phyloP scores from a whole-genome alignment of 2,888 invertebrate species.

The Rhagium mordax region DNA sequence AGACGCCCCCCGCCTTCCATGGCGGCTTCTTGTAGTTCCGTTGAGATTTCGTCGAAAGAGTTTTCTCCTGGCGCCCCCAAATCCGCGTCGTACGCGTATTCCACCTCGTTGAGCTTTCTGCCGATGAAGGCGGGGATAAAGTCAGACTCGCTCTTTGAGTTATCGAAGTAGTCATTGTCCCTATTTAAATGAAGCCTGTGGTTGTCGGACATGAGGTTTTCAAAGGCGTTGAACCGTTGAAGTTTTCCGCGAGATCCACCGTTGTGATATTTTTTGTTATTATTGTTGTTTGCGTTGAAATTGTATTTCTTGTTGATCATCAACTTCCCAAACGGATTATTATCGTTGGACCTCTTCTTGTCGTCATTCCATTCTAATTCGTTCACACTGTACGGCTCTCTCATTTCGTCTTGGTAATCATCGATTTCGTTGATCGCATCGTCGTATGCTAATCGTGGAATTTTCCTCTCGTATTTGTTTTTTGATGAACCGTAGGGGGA shows the following conservation, averaged over 20 bases:
- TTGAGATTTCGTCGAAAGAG: background rate
- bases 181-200: background rate
- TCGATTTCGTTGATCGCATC: background rate
- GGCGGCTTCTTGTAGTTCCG: background rate
- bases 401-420: background rate
- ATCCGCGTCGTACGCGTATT: constrained; percentile 49
- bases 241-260: background rate
- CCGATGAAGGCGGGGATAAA: constrained; percentile 42
- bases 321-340: background rate
- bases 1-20: background rate
- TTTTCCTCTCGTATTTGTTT: background rate
- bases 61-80: constrained; percentile 39
- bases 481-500: background rate
- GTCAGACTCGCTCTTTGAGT: background rate
- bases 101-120: constrained; percentile 45
- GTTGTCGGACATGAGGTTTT: background rate
- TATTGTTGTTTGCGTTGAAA: background rate
- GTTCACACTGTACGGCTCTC: background rate
- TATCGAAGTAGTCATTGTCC: background rate
- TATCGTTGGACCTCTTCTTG: background rate
- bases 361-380: background rate
- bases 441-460: background rate
- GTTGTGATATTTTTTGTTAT: background rate
- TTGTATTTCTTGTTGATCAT: background rate
- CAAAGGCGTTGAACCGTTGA: background rate